These are phyloP conservation scores for Trypoxylon attenuatum DNA, from an alignment of 2,888 invertebrate species.

Conservation along the genomic window DNA sequence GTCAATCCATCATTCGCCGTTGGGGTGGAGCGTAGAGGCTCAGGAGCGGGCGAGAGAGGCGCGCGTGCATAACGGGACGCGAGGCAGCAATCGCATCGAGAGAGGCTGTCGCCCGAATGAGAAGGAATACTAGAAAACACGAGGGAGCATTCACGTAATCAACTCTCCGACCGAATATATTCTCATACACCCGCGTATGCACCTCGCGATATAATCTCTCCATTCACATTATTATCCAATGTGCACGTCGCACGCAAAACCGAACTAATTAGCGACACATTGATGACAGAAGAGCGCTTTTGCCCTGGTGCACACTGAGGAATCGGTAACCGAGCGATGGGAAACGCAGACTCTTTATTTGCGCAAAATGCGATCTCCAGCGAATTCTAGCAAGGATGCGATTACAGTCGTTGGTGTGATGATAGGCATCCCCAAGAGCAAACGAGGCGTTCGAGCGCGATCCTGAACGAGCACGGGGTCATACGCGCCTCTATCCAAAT, in stretches of 20 bases:
- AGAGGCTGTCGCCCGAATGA: neutral
- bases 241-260: no score
- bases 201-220: neutral
- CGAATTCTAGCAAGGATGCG: neutral
- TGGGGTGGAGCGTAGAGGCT: conserved; percentile 7
- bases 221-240: neutral
- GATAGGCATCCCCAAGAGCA: neutral
- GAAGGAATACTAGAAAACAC: conserved; percentile 42
- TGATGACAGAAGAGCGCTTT: no score
- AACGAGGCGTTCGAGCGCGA: neutral
- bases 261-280: no score
- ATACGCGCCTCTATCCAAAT: conserved; percentile 47
- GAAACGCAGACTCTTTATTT: no score
- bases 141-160: conserved; percentile 33
- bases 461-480: conserved; percentile 7
- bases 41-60: neutral
- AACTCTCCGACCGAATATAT: no score
- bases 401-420: neutral
- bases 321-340: no score
- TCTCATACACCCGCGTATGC: no score
- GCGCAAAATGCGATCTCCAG: no score
- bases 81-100: conserved; percentile 39
- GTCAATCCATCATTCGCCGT: conserved; percentile 42
- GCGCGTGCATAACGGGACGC: neutral
- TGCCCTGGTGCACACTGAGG: no score